Evolutionary conservation across 37 sponge, comb jelly and placozoan genomes (phyloP), one percentile per base, ranked within the genome.

Genomic region (Beroe forskalii): DNA sequence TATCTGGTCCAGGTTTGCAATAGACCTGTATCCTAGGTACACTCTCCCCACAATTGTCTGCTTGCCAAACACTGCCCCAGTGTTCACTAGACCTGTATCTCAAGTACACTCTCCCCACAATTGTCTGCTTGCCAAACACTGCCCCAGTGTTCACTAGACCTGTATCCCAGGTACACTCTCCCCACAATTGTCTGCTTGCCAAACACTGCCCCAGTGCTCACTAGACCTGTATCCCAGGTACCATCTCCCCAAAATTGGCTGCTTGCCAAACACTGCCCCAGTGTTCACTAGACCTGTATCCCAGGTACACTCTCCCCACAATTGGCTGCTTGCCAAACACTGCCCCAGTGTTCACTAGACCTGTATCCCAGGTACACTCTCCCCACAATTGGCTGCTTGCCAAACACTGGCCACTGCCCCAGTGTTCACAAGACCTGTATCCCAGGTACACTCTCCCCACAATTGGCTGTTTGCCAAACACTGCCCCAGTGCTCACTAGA

Each of bases 261-360:
- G n/a, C n/a, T n/a, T n/a, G n/a, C n/a, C n/a, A n/a, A n/a, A n/a
- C n/a, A n/a, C n/a, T n/a, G n/a, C n/a, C n/a, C n/a, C n/a, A n/a
- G 60, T 55, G 60, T 24, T 66, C 6, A 24, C 20, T 14, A 66
- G 6, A 8, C 20, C 67, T 27, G 6, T 20, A 35, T 72, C 9
- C 2, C 75, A 72, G 75, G 40, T 72, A 38, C 75, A 72, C 40
- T 38, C 40, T 4, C 75, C 75, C 4, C 75, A 72, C 75, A 72
- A 72, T 20, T 72, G 75, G 75, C 12, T 72, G 31, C 40, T 72
- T 22, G 75, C 75, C 39, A 72, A 72, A 20, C 40, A 72, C 40
- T 72, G 75, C 33, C 75, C 75, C 75, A 72, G 75, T 37, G 75
- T 72, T 20, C 75, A 72, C 40, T 72, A 72, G n/a, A n/a, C n/a